These are phyloP conservation scores for Anguilla anguilla DNA, from an alignment of 2,797 vertebrate species.

Conservation along the genomic window DNA sequence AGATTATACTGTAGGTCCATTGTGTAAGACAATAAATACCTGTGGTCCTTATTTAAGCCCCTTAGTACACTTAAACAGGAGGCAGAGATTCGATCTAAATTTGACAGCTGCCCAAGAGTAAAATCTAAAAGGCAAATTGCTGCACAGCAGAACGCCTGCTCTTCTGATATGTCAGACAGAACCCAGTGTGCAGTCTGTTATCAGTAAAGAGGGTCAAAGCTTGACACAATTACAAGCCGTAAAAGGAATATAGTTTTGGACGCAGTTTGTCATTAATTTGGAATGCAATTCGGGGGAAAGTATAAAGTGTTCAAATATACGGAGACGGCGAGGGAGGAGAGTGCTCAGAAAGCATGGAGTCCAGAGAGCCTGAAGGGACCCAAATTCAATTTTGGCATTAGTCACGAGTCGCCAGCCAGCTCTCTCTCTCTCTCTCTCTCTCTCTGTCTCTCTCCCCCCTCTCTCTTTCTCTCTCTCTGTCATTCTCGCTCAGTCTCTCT, in stretches of 20 bases:
- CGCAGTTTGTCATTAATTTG: neutral
- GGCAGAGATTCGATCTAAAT: neutral
- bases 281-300: neutral
- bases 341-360: neutral
- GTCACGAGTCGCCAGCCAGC: conserved; percentile 6
- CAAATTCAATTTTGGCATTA: conserved; percentile 7
- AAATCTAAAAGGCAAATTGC: neutral
- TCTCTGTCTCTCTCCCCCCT: no score
- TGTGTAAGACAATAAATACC: neutral
- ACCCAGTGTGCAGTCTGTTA: neutral
- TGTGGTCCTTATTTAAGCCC: neutral
- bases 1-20: neutral
- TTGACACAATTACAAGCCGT: neutral
- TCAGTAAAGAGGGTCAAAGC: neutral
- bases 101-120: neutral
- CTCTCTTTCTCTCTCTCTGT: no score
- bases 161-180: neutral
- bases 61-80: neutral
- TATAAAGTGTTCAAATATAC: neutral
- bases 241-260: neutral
- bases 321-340: neutral
- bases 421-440: neutral
- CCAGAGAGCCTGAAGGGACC: neutral
- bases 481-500: no score
- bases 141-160: neutral